Conservation (phyloP, 1,140 invertebrate genomes). For the Lepidurus apus region DNA sequence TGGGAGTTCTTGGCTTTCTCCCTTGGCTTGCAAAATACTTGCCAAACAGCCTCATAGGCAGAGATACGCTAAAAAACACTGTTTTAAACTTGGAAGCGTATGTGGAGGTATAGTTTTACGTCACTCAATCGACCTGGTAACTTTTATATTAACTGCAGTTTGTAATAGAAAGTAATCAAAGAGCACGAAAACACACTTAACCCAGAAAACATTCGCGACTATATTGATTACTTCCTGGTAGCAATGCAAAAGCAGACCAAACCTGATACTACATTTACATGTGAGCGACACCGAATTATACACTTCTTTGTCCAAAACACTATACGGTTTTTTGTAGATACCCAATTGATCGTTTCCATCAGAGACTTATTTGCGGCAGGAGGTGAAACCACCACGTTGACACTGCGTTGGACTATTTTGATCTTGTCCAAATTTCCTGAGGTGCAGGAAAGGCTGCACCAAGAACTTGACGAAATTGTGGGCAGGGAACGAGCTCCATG, state of each 20-base stretch:
- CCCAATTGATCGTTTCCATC: conserved; percentile 11
- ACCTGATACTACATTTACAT: conserved; percentile 32
- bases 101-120: conserved; percentile 50
- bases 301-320: background rate
- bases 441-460: conserved; percentile 41
- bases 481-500: conserved; percentile 38
- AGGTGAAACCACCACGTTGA: conserved; percentile 43
- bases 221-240: conserved; percentile 78
- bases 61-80: conserved; percentile 51
- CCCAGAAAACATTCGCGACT: conserved; percentile 60
- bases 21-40: conserved; percentile 25
- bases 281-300: background rate
- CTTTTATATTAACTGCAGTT: conserved; percentile 64
- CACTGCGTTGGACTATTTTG: conserved; percentile 43
- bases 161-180: conserved; percentile 58
- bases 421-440: conserved; percentile 41
- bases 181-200: conserved; percentile 65
- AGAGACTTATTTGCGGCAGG: conserved; percentile 19
- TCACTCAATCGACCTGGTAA: conserved; percentile 55
- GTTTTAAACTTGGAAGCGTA: conserved; percentile 49
- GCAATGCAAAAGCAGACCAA: conserved; percentile 38
- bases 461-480: conserved; percentile 43
- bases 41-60: conserved; percentile 44
- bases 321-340: background rate
- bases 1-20: conserved; percentile 14